Evolutionary conservation across 2,113 vertebrate species (phyloP).

Genomic region (Silurus meridionalis): DNA sequence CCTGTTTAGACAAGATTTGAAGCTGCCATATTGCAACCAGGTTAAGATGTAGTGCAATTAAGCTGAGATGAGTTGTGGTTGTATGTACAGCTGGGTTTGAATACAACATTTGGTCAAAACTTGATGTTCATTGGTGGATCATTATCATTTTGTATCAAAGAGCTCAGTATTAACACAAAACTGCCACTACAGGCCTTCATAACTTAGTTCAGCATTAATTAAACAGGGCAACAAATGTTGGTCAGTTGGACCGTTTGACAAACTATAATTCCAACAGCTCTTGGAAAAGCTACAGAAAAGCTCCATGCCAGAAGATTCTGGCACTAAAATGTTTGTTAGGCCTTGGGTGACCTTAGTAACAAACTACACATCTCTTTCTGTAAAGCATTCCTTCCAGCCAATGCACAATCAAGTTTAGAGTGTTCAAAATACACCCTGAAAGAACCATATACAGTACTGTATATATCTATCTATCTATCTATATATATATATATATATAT

Average conservation of each 20-base stretch:
- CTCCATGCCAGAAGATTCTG: constrained; percentile 25
- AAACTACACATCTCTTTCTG: constrained; percentile 16
- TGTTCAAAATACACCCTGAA: background rate
- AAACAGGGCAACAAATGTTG: background rate
- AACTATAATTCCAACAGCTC: constrained; percentile 23
- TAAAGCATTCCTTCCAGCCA: constrained; percentile 34
- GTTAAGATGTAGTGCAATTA: background rate
- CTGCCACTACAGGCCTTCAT: background rate
- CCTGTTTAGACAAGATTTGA: background rate
- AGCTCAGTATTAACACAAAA: background rate
- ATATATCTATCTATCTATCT: too few relatives aligned
- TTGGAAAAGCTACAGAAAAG: constrained; percentile 23
- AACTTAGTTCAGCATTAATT: background rate
- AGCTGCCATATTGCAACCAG: background rate
- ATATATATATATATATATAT: background rate
- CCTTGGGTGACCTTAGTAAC: constrained; percentile 48
- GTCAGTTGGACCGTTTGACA: background rate
- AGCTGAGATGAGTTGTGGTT: background rate
- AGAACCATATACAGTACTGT: constrained; percentile 4
- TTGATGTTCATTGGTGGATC: background rate
- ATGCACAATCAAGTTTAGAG: constrained; percentile 18
- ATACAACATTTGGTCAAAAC: background rate
- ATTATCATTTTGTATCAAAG: background rate
- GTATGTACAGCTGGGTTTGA: background rate
- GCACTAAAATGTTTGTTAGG: constrained; percentile 42